Base-by-base conservation (phyloP, 2,888 invertebrate genomes). In the Girardia tigrina region DNA sequence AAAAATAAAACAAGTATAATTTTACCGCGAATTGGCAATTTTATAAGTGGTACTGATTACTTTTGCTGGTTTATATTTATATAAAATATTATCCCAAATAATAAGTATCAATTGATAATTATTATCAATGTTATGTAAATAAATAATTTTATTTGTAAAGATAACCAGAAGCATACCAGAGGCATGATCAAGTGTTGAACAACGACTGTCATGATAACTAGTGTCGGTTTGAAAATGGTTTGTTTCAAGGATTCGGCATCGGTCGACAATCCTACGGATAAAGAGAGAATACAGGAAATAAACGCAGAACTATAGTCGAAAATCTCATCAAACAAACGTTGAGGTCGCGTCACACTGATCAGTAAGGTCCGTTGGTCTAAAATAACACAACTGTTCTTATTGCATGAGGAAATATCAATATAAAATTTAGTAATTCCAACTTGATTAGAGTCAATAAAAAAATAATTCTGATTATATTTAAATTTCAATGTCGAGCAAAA, bases 121-220 rank as follows among this genome's bases (percentile, higher is more conserved):
- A n/a, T n/a, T n/a, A n/a, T n/a, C n/a, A n/a, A n/a, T n/a, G n/a
- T n/a, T n/a, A n/a, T n/a, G n/a, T n/a, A n/a, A n/a, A n/a, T n/a
- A n/a, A n/a, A n/a, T n/a, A n/a, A n/a, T n/a, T n/a, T n/a, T n/a
- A n/a, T n/a, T n/a, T n/a, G n/a, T n/a, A n/a, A n/a, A n/a, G n/a
- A n/a, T n/a, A n/a, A n/a, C n/a, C n/a, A n/a, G n/a, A 56, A 56
- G 8, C 56, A 20, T 56, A 56, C 56, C n/a, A 56, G 56, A 56
- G 56, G 56, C n/a, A 56, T 56, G 23, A 56, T 56, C n/a, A 56
- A 8, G n/a, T 56, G 56, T n/a, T 56, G 56, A 56, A 56, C 56
- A 56, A 16, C n/a, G 6, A 56, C 56, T 20, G n/a, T n/a, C 56
- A 56, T 56, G 4, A 56, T n/a, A 8, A 56, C 23, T 56, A 56